Conservation (phyloP, 2,113 vertebrate species). For the Arenaria interpres region DNA sequence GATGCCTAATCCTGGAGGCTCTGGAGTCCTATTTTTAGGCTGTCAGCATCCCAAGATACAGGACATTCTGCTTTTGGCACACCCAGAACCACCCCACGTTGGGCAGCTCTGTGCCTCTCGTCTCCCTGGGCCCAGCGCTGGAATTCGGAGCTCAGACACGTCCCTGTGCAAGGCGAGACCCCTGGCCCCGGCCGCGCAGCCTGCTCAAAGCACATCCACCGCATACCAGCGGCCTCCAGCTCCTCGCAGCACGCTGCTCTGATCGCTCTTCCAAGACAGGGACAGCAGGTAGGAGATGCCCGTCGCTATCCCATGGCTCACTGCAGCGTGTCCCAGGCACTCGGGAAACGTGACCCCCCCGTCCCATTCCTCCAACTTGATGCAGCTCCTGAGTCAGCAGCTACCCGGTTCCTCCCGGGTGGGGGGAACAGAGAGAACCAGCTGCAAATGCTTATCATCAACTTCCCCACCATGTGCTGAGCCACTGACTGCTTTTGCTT, state of each 20-base stretch:
- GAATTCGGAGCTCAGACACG: not conserved
- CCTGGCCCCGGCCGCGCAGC: accelerated
- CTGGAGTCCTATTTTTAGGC: slow-evolving; percentile 11
- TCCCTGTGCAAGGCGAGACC: not conserved
- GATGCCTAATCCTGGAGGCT: not conserved
- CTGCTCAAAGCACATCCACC: not conserved
- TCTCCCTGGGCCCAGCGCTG: not conserved
- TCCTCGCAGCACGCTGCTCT: not conserved
- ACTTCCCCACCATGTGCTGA: slow-evolving; percentile 22
- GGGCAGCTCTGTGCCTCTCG: not conserved
- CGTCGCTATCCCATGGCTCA: accelerated
- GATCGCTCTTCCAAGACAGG: not conserved
- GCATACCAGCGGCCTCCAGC: not conserved
- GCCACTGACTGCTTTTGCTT: not conserved
- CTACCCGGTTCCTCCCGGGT: not conserved
- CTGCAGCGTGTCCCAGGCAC: not conserved
- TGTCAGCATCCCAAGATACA: not conserved
- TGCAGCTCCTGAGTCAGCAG: slow-evolving; percentile 31
- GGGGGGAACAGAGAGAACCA: not conserved
- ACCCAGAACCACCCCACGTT: not conserved
- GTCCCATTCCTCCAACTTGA: not conserved
- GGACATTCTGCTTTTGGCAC: slow-evolving; percentile 9
- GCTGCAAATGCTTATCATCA: slow-evolving; percentile 7
- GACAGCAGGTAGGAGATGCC: not conserved
- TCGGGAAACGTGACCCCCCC: not conserved